These are phyloP conservation scores for Acleris holmiana DNA, from an alignment of 2,888 invertebrate species.

Conservation along the genomic window DNA sequence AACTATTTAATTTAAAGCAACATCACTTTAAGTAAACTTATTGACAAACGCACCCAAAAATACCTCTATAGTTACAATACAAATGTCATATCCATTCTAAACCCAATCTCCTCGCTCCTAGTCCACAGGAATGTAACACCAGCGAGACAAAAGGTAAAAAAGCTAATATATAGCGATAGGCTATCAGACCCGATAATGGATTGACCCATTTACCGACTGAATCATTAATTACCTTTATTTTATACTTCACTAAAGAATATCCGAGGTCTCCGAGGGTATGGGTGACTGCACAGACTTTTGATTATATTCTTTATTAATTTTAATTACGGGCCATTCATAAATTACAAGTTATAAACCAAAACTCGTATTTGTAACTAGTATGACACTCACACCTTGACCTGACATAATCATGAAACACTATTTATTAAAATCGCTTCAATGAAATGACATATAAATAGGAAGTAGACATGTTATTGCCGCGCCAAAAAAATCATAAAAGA, in stretches of 20 bases:
- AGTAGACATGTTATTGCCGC: too few species aligned
- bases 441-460: too few species aligned
- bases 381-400: too few species aligned
- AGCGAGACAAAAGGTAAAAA: constrained; percentile 58
- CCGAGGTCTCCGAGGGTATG: background rate
- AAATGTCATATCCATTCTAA: constrained; percentile 49
- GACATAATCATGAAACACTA: too few species aligned
- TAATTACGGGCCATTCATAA: too few species aligned
- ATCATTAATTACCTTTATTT: constrained; percentile 64
- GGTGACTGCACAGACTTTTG: background rate
- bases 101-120: constrained; percentile 43
- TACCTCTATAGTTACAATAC: background rate
- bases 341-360: too few species aligned
- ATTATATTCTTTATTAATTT: background rate
- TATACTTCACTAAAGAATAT: constrained; percentile 34
- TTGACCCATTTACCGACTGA: constrained; percentile 78
- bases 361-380: too few species aligned
- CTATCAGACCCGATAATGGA: constrained; percentile 82
- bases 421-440: too few species aligned
- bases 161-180: constrained; percentile 65
- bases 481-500: too few species aligned
- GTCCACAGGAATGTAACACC: constrained; percentile 66
- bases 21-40: too few species aligned
- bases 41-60: too few species aligned
- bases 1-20: too few species aligned